phyloP scores from a whole-genome alignment of 2,113 vertebrate species.

The Callipepla californica region DNA sequence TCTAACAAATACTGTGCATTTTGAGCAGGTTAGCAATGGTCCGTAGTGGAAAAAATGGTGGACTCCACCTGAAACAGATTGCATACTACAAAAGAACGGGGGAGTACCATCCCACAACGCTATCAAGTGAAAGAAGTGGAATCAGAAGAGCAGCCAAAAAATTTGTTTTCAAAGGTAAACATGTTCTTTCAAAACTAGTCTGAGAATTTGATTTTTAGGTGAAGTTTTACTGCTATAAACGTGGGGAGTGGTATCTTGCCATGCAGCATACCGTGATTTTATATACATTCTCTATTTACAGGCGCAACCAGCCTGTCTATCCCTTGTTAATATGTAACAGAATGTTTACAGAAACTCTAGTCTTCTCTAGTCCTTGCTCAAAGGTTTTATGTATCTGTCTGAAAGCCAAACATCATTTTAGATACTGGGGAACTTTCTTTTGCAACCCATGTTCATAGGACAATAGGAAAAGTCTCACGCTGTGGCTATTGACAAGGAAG shows the following conservation, averaged over 20 bases:
- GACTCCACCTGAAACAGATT: constrained; percentile 82
- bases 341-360: not conserved
- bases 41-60: constrained; percentile 79
- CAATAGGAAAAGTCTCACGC: not conserved
- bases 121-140: constrained; percentile 80
- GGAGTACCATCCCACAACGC: constrained; percentile 77
- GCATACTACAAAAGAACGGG: constrained; percentile 78
- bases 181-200: not conserved
- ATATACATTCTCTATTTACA: not conserved
- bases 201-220: not conserved
- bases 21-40: constrained; percentile 75
- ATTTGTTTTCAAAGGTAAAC: constrained; percentile 79
- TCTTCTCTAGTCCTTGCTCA: not conserved
- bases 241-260: not conserved
- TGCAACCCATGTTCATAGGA: not conserved
- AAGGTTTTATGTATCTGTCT: not conserved
- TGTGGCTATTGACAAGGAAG: not conserved
- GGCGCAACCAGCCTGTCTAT: not conserved
- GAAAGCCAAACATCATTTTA: not conserved
- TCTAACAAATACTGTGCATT: not conserved
- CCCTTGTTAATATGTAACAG: not conserved
- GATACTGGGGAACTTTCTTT: not conserved
- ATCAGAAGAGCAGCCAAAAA: constrained; percentile 84
- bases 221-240: not conserved
- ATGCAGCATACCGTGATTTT: not conserved